Evolutionary conservation across 1,140 invertebrate genomes (phyloP), one percentile per base, ranked within the genome.

Genomic region (Brachionus manjavacas): DNA sequence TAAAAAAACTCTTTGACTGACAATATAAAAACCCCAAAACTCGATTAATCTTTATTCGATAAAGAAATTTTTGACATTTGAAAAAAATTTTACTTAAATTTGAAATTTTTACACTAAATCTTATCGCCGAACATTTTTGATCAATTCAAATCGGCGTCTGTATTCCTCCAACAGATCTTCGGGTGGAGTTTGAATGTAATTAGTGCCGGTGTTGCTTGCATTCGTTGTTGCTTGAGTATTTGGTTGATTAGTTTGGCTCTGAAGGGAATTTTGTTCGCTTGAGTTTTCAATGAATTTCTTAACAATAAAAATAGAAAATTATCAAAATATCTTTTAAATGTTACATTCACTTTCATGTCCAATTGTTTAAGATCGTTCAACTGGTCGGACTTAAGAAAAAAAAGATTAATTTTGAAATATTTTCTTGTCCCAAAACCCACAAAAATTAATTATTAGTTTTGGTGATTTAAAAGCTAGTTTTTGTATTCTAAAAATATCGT

Each of bases 91-190:
- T 46, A n/a, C 43, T 46, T 46, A 46, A n/a, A n/a, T n/a, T 46
- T 46, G 43, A 35, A 6, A 35, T 35, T 35, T 43, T 12, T 20
- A 74, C 35, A 74, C 20, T n/a, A 41, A 46, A 43, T 49, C 46
- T 52, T 25, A 76, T 49, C 46, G 41, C 49, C 25, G 16, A 14
- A 76, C 46, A 76, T 81, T 81, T 46, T 81, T 81, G 14, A 81
- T 81, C 79, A 81, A 60, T 60, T 81, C 79, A 25, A 81, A 55
- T 20, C 39, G 14, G 23, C 79, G 49, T n/a, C 79, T 25, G 39
- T 81, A 81, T 35, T 81, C 79, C 20, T 81, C 79, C 6, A 64
- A 81, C 79, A 81, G 66, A 46, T 81, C 60, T 25, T 81, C 79
- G 2, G 79, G 16, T 81, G 49, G 52, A 28, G 20, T 20, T 35